phyloP scores from a whole-genome alignment of 2,888 invertebrate genomes.

The Augochlorella aurata region DNA sequence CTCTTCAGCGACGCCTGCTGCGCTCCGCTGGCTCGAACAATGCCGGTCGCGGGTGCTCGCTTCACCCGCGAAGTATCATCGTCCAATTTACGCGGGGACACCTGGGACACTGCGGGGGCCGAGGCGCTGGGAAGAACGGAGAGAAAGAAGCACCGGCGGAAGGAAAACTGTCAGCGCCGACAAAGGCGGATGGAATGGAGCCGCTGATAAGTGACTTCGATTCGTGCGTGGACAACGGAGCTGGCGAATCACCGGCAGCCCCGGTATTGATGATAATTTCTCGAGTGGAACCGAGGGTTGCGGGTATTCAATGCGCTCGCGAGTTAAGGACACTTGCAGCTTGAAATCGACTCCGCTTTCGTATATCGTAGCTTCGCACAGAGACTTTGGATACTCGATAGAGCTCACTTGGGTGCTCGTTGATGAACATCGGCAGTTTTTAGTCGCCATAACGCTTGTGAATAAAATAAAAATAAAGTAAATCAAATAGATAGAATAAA shows the following conservation, averaged over 20 bases:
- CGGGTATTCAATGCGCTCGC: slow-evolving; percentile 18
- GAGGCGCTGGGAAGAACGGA: too few species aligned
- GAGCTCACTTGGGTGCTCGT: too few species aligned
- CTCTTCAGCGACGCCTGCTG: slow-evolving; percentile 51
- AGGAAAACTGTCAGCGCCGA: neutral
- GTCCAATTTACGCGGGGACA: slow-evolving; percentile 51
- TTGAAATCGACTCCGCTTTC: slow-evolving; percentile 13
- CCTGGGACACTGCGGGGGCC: neutral
- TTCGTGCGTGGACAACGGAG: slow-evolving; percentile 7
- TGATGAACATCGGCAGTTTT: neutral
- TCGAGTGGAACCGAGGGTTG: neutral
- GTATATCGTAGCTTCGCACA: too few species aligned
- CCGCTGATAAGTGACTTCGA: neutral
- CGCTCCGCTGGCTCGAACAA: slow-evolving; percentile 50
- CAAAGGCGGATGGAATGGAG: neutral
- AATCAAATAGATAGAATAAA: too few species aligned
- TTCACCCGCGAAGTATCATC: slow-evolving; percentile 52
- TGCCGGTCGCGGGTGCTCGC: slow-evolving; percentile 50
- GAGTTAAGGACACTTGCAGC: slow-evolving; percentile 17
- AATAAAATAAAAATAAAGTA: too few species aligned
- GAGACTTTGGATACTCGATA: too few species aligned
- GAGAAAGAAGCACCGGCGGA: neutral
- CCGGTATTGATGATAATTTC: slow-evolving; percentile 26
- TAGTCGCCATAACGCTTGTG: too few species aligned
- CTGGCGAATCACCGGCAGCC: neutral